These are phyloP conservation scores for Nannospalax galili DNA, from an alignment of 2,113 vertebrate genomes.

Conservation along the genomic window DNA sequence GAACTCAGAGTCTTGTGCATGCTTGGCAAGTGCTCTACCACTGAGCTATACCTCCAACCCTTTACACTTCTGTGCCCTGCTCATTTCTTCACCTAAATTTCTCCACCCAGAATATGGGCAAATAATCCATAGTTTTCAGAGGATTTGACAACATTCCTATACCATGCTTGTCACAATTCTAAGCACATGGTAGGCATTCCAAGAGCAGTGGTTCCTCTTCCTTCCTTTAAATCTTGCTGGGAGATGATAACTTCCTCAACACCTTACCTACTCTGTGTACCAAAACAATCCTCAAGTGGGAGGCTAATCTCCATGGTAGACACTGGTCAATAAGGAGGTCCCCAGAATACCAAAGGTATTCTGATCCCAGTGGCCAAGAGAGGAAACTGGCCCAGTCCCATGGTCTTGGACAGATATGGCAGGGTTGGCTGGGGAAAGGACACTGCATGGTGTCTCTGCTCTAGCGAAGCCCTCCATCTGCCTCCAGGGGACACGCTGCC, in stretches of 20 bases:
- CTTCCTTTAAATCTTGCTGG: neutral
- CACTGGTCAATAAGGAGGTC: neutral
- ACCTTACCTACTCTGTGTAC: neutral
- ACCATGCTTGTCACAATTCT: neutral
- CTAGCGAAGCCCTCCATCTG: neutral
- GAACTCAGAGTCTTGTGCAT: neutral
- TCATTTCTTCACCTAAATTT: neutral
- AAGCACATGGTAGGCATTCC: neutral
- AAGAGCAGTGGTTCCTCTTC: neutral
- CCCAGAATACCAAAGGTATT: conserved; percentile 12
- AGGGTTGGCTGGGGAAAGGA: neutral
- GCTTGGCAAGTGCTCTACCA: neutral
- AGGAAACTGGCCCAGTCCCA: neutral
- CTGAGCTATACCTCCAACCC: neutral
- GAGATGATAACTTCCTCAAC: neutral
- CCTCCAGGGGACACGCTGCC: neutral
- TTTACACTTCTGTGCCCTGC: neutral
- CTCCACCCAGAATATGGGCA: neutral
- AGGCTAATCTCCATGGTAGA: neutral
- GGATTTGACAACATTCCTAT: neutral
- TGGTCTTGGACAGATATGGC: neutral
- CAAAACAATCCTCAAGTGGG: neutral
- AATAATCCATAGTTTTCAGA: neutral
- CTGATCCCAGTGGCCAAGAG: neutral
- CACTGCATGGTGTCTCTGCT: neutral